phyloP scores from a whole-genome alignment of 2,113 vertebrate genomes.

The Charina bottae region DNA sequence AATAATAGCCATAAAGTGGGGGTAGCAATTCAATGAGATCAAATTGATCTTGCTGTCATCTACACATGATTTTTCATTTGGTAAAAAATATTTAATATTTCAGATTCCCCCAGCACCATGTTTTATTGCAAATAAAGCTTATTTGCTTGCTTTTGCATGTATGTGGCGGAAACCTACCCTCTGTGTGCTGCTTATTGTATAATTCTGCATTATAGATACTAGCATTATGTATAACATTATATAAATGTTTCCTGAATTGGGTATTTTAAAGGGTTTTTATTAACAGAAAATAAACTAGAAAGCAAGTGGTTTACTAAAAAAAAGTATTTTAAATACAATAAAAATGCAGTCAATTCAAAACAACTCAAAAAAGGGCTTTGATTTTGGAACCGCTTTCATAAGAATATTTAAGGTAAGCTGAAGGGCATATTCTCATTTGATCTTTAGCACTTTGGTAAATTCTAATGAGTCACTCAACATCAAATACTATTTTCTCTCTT shows the following conservation, averaged over 20 bases:
- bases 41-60: conserved; percentile 57
- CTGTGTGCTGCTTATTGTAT: conserved; percentile 62
- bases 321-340: conserved; percentile 34
- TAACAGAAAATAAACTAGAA: conserved; percentile 25
- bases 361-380: conserved; percentile 30
- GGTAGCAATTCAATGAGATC: conserved; percentile 61
- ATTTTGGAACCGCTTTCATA: conserved; percentile 43
- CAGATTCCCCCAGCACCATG: conserved; percentile 45
- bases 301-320: conserved; percentile 31
- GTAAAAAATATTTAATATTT: conserved; percentile 33
- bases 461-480: conserved; percentile 48
- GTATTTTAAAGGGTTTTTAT: neutral
- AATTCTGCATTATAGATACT: conserved; percentile 40
- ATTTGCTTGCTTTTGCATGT: conserved; percentile 76
- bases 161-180: conserved; percentile 48
- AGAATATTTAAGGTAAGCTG: conserved; percentile 71
- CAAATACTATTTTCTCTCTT: conserved; percentile 12
- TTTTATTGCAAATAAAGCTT: conserved; percentile 60
- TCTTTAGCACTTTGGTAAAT: conserved; percentile 29
- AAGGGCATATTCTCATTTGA: conserved; percentile 33
- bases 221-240: conserved; percentile 10
- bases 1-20: conserved; percentile 61
- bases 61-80: conserved; percentile 53
- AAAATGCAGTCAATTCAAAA: conserved; percentile 31
- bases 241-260: conserved; percentile 18